Evolutionary conservation across 2,113 vertebrate species (phyloP), one percentile per base, ranked within the genome.

Genomic region (Mionectes macconnelli): DNA sequence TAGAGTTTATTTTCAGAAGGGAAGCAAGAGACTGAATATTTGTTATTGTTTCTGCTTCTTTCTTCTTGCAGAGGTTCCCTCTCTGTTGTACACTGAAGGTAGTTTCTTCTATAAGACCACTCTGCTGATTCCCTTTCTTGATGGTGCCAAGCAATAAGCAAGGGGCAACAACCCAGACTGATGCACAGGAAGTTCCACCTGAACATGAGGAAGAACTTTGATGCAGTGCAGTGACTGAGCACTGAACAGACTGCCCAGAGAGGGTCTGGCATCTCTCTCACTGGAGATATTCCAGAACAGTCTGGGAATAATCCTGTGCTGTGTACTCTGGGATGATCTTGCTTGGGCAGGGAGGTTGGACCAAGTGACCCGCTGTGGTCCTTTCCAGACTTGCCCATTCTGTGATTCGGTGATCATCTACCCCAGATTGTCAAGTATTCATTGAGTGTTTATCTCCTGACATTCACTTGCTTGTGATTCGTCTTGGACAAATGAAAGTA

Each of bases 401-500:
- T 40, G 10, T 30, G 21, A 40, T 40, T 68, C 39, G 53, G 20
- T 12, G 30, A 7, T 23, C 1, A 3, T 8, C 19, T 73, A 35
- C 28, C 6, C 4, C 9, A 45, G 47, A 25, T 2, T 23, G 7
- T 37, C 13, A 52, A 0, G 0, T 15, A 8, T n/a, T n/a, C n/a
- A n/a, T 0, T 4, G 22, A 45, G 17, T 15, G 21, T 21, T 39
- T 3, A 3, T 74, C 9, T 80, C 20, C 19, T 39, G 15, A 5
- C 9, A 2, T 25, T 42, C 33, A 7, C 6, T 55, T 25, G 1
- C n/a, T 45, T 45, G 10, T 64, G 25, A 42, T 73, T 70, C 15
- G 17, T 35, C 35, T 60, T 33, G 10, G 20, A n/a, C 3, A 28
- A 14, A 39, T 33, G 9, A 2, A 67, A n/a, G 4, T 12, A 19